Base-by-base conservation (phyloP, 2,113 vertebrate species). In the Procapra przewalskii region DNA sequence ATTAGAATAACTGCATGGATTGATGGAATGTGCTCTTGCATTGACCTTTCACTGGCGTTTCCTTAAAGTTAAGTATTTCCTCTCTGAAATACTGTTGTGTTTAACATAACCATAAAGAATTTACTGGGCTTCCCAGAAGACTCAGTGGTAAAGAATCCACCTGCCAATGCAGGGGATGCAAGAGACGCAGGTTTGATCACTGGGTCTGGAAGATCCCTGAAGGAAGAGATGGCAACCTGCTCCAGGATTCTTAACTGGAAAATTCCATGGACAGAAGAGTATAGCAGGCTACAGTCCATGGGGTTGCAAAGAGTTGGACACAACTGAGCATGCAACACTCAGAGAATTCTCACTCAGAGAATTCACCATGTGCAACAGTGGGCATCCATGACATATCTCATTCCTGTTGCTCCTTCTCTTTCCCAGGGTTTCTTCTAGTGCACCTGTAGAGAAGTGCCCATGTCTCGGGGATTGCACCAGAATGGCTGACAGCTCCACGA, bases 401-500 rank as follows among this genome's bases (percentile, higher is more conserved):
- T 43, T 87, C 5, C 9, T 29, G 31, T 2, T 62, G 29, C 16
- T 67, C 25, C 25, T 27, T 59, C 50, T n/a, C 2, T 33, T 94
- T 31, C 23, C 43, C 6, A 6, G 25, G n/a, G 3, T 52, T 67
- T 87, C 50, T 60, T 10, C 21, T 10, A 5, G 2, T 16, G 10
- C 23, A 23, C 25, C 45, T 36, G 7, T 10, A n/a, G 54, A 50
- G 7, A 45, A 11, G 4, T 4, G 6, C 7, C 29, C 0, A 43
- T 19, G 17, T 45, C n/a, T 31, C 0, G 2, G 43, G 23, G 29
- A 29, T 5, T 15, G n/a, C 12, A 13, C 27, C 4, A 5, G 11
- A 11, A 13, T 57, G 4, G 8, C 6, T 52, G 33, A 21, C 2
- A 19, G 5, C 10, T 31, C 79, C 2, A 0, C 13, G 14, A 3